A percentile compares a stretch with the other conserved stretches of the same genome.
Evolutionary conservation across 1,140 invertebrate genomes (phyloP).

Genomic region (Neodiprion lecontei): DNA sequence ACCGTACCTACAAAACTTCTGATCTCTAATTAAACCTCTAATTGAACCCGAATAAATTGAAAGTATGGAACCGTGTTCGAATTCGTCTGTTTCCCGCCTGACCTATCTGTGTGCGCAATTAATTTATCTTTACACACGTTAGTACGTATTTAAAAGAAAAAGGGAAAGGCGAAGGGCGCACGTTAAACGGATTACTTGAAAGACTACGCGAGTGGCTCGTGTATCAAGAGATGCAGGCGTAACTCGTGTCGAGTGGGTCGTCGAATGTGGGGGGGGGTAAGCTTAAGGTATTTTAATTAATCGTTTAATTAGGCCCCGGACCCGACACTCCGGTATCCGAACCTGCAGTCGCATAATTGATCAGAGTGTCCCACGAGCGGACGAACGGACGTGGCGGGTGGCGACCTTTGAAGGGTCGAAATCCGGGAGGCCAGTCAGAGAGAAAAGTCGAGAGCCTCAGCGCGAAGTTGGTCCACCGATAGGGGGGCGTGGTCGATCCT

Average conservation of each 20-base stretch:
- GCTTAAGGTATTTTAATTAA: neutral
- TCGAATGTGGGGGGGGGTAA: neutral
- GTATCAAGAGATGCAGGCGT: neutral
- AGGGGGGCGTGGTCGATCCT: neutral
- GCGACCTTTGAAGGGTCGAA: neutral
- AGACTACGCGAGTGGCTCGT: neutral
- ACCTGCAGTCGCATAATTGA: neutral
- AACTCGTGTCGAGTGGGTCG: neutral
- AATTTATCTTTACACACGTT: too few relatives aligned
- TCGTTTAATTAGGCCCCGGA: constrained; percentile 4
- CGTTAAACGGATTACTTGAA: too few relatives aligned
- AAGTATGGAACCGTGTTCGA: too few relatives aligned
- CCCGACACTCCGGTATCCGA: neutral
- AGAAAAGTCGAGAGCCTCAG: neutral
- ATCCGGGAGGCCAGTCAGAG: neutral
- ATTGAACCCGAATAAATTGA: too few relatives aligned
- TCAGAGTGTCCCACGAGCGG: neutral
- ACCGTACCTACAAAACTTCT: too few relatives aligned
- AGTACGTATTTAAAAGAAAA: too few relatives aligned
- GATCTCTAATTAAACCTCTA: too few relatives aligned
- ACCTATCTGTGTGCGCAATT: too few relatives aligned
- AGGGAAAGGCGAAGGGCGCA: too few relatives aligned
- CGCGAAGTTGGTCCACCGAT: constrained; percentile 3
- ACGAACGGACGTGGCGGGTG: too few relatives aligned
- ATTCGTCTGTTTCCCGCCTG: too few relatives aligned